Evolutionary conservation across 2,797 vertebrate species (phyloP).

Genomic region (Rachycentron canadum): DNA sequence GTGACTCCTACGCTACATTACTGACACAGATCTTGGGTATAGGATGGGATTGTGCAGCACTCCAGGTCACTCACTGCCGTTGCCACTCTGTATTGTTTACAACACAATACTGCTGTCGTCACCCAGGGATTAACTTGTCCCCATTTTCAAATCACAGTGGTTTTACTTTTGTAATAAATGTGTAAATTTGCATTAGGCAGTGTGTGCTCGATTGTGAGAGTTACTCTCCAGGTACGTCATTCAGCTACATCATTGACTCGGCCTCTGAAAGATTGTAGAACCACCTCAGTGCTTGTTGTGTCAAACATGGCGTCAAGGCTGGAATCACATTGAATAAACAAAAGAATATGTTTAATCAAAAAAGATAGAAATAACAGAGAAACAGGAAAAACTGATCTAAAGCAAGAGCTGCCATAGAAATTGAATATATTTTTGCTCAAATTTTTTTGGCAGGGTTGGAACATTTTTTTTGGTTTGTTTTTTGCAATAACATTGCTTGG

Average conservation of each 20-base stretch:
- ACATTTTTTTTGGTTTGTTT: background rate
- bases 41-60: conserved; percentile 41
- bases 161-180: conserved; percentile 22
- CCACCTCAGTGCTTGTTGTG: background rate
- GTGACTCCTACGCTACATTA: conserved; percentile 53
- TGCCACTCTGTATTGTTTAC: conserved; percentile 34
- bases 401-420: background rate
- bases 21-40: conserved; percentile 52
- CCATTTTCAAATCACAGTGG: conserved; percentile 8
- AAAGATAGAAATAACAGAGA: background rate
- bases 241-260: conserved; percentile 8
- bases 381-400: background rate
- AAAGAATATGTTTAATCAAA: background rate
- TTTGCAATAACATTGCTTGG: conserved; percentile 1
- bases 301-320: background rate
- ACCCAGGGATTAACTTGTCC: conserved; percentile 14
- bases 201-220: background rate
- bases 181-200: background rate
- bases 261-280: background rate
- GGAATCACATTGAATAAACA: background rate
- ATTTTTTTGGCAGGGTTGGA: background rate
- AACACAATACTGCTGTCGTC: conserved; percentile 15
- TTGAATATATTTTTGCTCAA: background rate
- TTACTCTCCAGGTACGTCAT: background rate
- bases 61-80: conserved; percentile 32